Evolutionary conservation across 2,113 vertebrate genomes (phyloP).

Genomic region (Pycnonotus jocosus): DNA sequence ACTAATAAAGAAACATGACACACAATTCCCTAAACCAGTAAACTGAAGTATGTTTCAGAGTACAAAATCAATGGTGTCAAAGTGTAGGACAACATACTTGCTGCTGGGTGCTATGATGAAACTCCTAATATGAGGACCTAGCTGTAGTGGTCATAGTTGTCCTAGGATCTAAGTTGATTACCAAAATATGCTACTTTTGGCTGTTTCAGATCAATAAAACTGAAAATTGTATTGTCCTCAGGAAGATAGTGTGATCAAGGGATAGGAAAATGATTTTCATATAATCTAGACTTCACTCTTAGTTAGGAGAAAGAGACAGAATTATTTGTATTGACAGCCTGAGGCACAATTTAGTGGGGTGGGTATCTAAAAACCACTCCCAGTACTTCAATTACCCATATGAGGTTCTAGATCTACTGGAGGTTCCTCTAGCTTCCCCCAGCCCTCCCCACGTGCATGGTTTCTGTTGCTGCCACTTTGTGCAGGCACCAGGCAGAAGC

Average conservation of each 20-base stretch:
- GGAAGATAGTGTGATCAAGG: background rate
- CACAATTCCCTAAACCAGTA: background rate
- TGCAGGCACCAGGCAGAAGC: background rate
- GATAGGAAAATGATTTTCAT: background rate
- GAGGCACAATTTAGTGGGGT: background rate
- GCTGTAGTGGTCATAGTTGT: background rate
- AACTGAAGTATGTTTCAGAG: background rate
- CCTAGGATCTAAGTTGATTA: background rate
- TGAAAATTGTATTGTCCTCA: background rate
- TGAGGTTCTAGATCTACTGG: accelerated
- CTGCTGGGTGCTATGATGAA: background rate
- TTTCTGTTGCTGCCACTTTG: background rate
- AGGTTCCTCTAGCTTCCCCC: background rate
- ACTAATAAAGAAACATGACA: background rate
- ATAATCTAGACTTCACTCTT: background rate
- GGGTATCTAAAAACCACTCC: background rate
- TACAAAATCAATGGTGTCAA: background rate
- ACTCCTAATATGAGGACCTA: background rate
- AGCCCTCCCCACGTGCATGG: background rate
- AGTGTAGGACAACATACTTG: background rate
- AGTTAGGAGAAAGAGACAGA: background rate
- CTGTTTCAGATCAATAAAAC: background rate
- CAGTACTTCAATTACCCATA: background rate
- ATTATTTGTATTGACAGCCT: background rate
- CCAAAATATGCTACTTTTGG: background rate